Conservation (phyloP, 2,797 vertebrate species). For the Falco novaeseelandiae region DNA sequence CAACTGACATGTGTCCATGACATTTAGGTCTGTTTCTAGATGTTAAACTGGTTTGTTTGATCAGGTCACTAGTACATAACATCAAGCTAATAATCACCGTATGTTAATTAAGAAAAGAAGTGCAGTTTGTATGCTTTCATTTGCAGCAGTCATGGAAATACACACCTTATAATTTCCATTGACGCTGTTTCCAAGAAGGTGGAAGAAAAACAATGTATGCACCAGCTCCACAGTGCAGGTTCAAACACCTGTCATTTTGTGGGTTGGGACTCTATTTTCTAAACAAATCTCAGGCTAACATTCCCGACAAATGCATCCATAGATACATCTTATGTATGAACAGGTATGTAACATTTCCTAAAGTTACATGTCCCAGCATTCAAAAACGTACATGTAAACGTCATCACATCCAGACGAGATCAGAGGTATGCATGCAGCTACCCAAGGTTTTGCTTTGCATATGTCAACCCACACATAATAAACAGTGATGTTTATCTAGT, state of each 20-base stretch:
- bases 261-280: not conserved
- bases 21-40: not conserved
- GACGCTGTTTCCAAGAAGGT: not conserved
- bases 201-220: not conserved
- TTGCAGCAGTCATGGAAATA: not conserved
- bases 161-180: not conserved
- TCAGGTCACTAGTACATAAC: not conserved
- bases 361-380: not conserved
- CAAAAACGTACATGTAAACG: not conserved
- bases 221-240: rapidly evolving
- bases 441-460: rapidly evolving
- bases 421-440: not conserved
- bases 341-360: not conserved
- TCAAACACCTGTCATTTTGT: not conserved
- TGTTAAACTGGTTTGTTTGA: not conserved
- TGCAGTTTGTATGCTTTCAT: not conserved
- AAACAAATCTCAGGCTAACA: not conserved
- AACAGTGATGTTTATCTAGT: not conserved
- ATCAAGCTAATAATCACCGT: not conserved
- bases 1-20: not conserved
- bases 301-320: not conserved
- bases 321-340: not conserved
- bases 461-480: not conserved
- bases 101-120: not conserved
- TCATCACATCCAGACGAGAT: not conserved